Conservation (phyloP, 2,888 invertebrate species). For the Melipona bicolor region DNA sequence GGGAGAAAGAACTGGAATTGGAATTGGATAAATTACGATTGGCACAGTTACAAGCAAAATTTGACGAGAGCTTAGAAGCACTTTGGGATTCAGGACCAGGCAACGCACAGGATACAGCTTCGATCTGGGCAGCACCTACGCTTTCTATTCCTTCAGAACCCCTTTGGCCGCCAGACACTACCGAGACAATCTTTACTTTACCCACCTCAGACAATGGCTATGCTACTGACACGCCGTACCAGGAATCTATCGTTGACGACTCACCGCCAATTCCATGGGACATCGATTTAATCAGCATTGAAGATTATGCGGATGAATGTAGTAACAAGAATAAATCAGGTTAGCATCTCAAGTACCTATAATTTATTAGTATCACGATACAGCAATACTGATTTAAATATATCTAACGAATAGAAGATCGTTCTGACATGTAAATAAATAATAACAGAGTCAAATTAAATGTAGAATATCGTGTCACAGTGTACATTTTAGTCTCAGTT, state of each 20-base stretch:
- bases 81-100: constrained; percentile 86
- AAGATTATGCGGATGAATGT: constrained; percentile 78
- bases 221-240: constrained; percentile 75
- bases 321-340: constrained; percentile 76
- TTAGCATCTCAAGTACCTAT: constrained; percentile 53
- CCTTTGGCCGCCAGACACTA: constrained; percentile 80
- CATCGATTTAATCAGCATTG: constrained; percentile 80
- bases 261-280: constrained; percentile 82
- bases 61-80: constrained; percentile 89
- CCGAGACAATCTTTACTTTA: constrained; percentile 75
- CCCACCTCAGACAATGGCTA: constrained; percentile 75
- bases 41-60: constrained; percentile 88
- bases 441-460: constrained; percentile 42
- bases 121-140: constrained; percentile 83
- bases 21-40: constrained; percentile 85
- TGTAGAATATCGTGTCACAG: constrained; percentile 42
- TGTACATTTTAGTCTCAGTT: constrained; percentile 13
- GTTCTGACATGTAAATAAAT: constrained; percentile 53
- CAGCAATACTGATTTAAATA: constrained; percentile 53
- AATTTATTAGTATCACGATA: constrained; percentile 25
- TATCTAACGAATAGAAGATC: constrained; percentile 54
- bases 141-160: constrained; percentile 82
- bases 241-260: constrained; percentile 78
- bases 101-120: constrained; percentile 83
- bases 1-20: constrained; percentile 78